These are phyloP conservation scores for Ceratina australensis DNA, from an alignment of 1,140 invertebrate genomes.

Conservation along the genomic window DNA sequence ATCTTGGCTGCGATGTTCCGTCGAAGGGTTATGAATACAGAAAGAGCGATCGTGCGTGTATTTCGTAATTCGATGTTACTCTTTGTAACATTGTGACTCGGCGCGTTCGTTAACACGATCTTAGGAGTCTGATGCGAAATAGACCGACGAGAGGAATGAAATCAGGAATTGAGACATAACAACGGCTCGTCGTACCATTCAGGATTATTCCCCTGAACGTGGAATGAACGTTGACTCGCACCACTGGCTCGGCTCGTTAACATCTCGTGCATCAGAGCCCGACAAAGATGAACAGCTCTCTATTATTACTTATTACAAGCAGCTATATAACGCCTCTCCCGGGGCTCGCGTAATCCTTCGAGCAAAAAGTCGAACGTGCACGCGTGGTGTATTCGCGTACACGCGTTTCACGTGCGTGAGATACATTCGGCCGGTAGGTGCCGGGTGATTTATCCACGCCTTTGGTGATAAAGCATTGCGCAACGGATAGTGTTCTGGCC, in stretches of 20 bases:
- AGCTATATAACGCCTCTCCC: neutral
- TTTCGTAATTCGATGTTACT: neutral
- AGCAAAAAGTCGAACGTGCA: conserved; percentile 10
- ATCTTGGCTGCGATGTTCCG: neutral
- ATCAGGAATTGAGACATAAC: no score
- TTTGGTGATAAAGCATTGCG: conserved; percentile 69
- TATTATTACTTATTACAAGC: neutral
- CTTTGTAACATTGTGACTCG: no score
- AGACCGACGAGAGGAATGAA: no score
- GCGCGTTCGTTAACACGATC: no score
- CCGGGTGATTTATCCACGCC: conserved; percentile 63
- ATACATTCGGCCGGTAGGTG: conserved; percentile 32
- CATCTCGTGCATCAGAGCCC: neutral
- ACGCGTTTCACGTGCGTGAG: conserved; percentile 36
- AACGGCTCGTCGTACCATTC: no score
- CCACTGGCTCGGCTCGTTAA: conserved; percentile 6
- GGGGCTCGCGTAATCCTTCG: neutral
- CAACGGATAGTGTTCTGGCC: conserved; percentile 63
- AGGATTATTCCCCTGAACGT: neutral
- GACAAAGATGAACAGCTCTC: neutral
- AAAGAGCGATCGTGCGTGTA: neutral
- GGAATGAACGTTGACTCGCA: conserved; percentile 8
- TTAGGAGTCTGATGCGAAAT: no score
- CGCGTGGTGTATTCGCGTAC: neutral
- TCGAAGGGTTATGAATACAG: neutral